Conservation (phyloP, 2,797 vertebrate genomes). For the Lepus townsendii region DNA sequence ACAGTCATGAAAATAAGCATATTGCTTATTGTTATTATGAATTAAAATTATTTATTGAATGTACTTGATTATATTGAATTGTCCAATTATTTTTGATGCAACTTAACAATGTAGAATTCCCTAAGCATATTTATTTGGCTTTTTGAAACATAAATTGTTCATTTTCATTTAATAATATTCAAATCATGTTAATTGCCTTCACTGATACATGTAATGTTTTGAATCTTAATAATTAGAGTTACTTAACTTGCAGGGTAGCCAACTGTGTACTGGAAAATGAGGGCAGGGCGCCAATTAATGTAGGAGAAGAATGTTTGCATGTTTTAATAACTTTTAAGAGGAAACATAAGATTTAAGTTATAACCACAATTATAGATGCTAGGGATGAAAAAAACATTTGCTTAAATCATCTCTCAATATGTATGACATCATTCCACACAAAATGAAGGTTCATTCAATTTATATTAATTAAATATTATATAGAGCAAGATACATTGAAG, state of each 20-base stretch:
- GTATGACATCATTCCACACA: slow-evolving; percentile 46
- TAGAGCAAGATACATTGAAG: background rate
- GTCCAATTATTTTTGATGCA: slow-evolving; percentile 81
- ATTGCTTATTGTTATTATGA: slow-evolving; percentile 74
- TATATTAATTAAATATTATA: slow-evolving; percentile 50
- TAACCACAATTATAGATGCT: slow-evolving; percentile 73
- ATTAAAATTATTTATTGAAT: slow-evolving; percentile 79
- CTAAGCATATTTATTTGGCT: slow-evolving; percentile 83
- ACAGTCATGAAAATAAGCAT: slow-evolving; percentile 75
- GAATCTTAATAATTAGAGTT: slow-evolving; percentile 86
- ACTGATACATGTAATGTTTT: slow-evolving; percentile 85
- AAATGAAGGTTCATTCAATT: slow-evolving; percentile 60
- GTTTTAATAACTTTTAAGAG: slow-evolving; percentile 84
- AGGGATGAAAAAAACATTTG: slow-evolving; percentile 57
- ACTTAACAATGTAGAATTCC: slow-evolving; percentile 82
- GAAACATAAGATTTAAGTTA: slow-evolving; percentile 75
- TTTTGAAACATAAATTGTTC: slow-evolving; percentile 82
- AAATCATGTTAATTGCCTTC: slow-evolving; percentile 84
- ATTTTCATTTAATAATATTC: slow-evolving; percentile 85
- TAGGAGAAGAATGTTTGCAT: slow-evolving; percentile 76
- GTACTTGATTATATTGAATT: slow-evolving; percentile 81
- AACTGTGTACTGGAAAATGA: slow-evolving; percentile 82
- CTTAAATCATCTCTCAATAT: slow-evolving; percentile 62
- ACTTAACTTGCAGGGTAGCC: slow-evolving; percentile 84
- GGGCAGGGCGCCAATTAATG: slow-evolving; percentile 83